Base-by-base conservation (phyloP, 2,113 vertebrate species). In the Lasiurus borealis region DNA sequence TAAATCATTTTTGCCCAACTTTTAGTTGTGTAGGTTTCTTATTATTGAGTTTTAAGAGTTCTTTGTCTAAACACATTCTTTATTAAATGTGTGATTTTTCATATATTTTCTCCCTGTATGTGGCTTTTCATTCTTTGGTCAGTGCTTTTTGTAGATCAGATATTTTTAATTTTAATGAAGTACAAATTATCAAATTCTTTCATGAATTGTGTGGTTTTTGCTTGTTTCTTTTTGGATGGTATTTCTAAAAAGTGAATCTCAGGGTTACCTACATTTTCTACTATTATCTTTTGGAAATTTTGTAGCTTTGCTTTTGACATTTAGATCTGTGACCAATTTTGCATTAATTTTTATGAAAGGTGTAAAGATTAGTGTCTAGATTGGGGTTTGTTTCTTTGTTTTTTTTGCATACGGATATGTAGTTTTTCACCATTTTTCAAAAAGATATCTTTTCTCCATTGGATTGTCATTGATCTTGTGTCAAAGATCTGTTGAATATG, bases 11-110 rank as follows among this genome's bases (percentile, higher is more conserved):
- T n/a, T 83, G 68, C 59, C 68, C 6, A 44, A 59, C 80, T 76
- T 93, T 75, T 90, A 73, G 23, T 75, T 85, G 54, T 68, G 57
- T 87, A 52, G n/a, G 40, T 71, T 44, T 95, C 69, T 88, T 64
- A 29, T 29, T 84, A 23, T 16, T 80, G 78, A 78, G 23, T 54
- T 85, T 57, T 85, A 64, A 72, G 64, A 54, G 14, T 44, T 54
- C 44, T 85, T 78, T 90, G 1, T 85, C 64, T 72, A 15, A 12
- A 19, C 16, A 29, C 1, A 18, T 76, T 34, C 46, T 82, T 36
- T 52, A 54, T 73, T 36, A 69, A 6, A 12, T 54, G 5, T 88
- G 46, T 66, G 76, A n/a, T 57, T 64, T 62, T 69, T 27, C 18
- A 31, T 48, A 6, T 36, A 81, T 87, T 69, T 76, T 68, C n/a